Percentiles rank a stretch among this genome's conserved stretches.
These are phyloP conservation scores for Bradypodion pumilum DNA, from an alignment of 2,797 vertebrate species.

Conservation along the genomic window DNA sequence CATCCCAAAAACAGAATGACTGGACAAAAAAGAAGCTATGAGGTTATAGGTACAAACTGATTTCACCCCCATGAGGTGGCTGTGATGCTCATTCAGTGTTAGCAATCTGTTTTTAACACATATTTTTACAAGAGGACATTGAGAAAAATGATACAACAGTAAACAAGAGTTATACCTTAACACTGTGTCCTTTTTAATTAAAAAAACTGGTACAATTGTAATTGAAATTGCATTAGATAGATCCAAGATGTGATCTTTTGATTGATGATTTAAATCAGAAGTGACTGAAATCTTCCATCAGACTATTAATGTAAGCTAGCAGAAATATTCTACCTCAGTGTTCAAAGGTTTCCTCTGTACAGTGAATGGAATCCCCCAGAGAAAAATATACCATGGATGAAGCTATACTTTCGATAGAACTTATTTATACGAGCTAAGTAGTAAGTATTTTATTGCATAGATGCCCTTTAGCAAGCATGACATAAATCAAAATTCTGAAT, in stretches of 20 bases:
- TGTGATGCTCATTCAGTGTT: background rate
- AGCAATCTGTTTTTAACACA: background rate
- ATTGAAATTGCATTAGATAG: background rate
- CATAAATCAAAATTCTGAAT: background rate
- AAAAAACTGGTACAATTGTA: background rate
- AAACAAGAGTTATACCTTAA: background rate
- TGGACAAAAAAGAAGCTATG: background rate
- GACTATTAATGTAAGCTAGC: background rate
- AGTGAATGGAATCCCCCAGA: background rate
- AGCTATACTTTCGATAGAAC: background rate
- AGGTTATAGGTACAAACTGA: background rate
- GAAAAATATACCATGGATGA: background rate
- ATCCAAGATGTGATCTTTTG: background rate
- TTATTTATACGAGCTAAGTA: background rate
- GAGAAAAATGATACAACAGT: background rate
- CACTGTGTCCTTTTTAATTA: background rate
- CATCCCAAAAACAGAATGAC: background rate
- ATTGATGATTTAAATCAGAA: background rate
- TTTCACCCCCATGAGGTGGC: background rate
- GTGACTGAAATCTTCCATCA: background rate
- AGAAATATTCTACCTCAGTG: background rate
- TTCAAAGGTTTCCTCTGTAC: background rate
- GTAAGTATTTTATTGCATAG: background rate
- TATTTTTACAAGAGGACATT: background rate
- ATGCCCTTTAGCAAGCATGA: background rate